phyloP scores from a whole-genome alignment of 2,888 invertebrate genomes.

The Mylabris sibirica region DNA sequence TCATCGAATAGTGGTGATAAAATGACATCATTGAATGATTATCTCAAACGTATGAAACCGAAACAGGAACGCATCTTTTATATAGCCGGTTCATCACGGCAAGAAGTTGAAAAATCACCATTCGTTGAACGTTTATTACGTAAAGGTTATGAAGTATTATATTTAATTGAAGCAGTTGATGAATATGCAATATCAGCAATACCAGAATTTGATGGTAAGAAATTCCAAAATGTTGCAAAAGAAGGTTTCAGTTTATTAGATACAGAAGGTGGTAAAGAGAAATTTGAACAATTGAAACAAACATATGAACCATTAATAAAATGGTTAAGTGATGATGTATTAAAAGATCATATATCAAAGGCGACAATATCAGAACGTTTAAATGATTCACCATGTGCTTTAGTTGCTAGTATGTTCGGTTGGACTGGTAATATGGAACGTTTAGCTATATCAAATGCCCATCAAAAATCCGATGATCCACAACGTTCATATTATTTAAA shows the following conservation, averaged over 20 bases:
- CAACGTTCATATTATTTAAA: conserved; percentile 87
- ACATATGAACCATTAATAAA: conserved; percentile 88
- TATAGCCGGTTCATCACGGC: conserved; percentile 87
- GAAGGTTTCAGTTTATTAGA: conserved; percentile 92
- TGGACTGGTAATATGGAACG: conserved; percentile 99
- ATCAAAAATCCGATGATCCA: conserved; percentile 93
- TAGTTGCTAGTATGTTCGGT: conserved; percentile 95
- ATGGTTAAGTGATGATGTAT: conserved; percentile 84
- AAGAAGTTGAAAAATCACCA: conserved; percentile 89
- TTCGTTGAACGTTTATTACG: conserved; percentile 93
- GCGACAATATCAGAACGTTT: conserved; percentile 88
- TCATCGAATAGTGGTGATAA: conserved; percentile 74
- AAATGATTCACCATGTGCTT: conserved; percentile 91
- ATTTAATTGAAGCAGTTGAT: conserved; percentile 95
- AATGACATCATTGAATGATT: conserved; percentile 83
- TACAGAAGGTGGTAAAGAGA: conserved; percentile 73
- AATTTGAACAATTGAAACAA: conserved; percentile 76
- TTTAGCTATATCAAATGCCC: conserved; percentile 92
- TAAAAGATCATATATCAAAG: conserved; percentile 81
- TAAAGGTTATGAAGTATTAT: conserved; percentile 95
- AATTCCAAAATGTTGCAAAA: conserved; percentile 99
- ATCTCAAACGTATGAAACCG: conserved; percentile 94
- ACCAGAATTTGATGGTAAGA: conserved; percentile 98
- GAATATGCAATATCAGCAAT: conserved; percentile 96
- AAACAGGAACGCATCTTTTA: conserved; percentile 96